Evolutionary conservation across 2,888 invertebrate genomes (phyloP).

Genomic region (Drosophila percnosoma): DNA sequence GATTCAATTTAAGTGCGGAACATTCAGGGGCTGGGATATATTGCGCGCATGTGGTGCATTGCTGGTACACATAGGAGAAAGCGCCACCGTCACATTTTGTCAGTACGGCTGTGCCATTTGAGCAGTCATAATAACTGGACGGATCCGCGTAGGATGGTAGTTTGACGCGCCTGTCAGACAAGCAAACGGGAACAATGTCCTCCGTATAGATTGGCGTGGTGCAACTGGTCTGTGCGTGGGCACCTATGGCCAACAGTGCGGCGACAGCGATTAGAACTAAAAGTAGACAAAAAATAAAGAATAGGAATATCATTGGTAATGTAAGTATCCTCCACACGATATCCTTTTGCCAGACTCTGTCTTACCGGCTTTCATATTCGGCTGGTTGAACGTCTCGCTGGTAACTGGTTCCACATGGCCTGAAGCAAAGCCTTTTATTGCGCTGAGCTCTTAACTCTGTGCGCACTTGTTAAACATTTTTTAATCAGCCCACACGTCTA

Average conservation of each 20-base stretch:
- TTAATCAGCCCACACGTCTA: slow-evolving; percentile 71
- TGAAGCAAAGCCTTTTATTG: slow-evolving; percentile 59
- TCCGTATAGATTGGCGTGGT: slow-evolving; percentile 36
- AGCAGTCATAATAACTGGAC: slow-evolving; percentile 61
- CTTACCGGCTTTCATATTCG: slow-evolving; percentile 70
- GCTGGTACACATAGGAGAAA: slow-evolving; percentile 74
- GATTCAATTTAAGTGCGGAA: neutral
- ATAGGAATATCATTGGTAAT: neutral
- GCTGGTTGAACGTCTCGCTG: slow-evolving; percentile 45
- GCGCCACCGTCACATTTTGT: slow-evolving; percentile 42
- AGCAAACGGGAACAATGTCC: slow-evolving; percentile 45
- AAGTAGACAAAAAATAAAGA: neutral
- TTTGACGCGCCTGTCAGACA: slow-evolving; percentile 6
- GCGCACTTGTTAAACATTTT: slow-evolving; percentile 47
- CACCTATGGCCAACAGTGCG: slow-evolving; percentile 52
- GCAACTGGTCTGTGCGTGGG: slow-evolving; percentile 29
- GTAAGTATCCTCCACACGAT: neutral
- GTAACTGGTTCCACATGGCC: slow-evolving; percentile 40
- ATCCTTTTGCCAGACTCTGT: neutral
- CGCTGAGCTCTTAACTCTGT: slow-evolving; percentile 9
- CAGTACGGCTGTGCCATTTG: neutral
- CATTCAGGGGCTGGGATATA: slow-evolving; percentile 70
- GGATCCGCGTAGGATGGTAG: slow-evolving; percentile 67
- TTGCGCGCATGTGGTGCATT: slow-evolving; percentile 55
- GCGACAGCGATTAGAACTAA: slow-evolving; percentile 66